Base-by-base conservation (phyloP, 2,797 vertebrate genomes). In the Sarcoramphus papa region DNA sequence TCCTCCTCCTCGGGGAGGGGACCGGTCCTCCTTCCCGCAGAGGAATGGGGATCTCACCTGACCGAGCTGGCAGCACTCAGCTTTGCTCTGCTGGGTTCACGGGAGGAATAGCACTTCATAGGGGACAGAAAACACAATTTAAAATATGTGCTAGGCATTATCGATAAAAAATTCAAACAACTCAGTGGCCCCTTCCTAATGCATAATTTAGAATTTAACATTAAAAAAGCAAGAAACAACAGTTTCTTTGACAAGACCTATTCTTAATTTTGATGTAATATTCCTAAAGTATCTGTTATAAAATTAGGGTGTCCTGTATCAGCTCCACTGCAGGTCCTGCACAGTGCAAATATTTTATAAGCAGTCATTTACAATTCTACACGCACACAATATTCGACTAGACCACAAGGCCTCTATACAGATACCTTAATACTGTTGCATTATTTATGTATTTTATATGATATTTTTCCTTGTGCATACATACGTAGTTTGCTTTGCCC, bases 221-320 rank as follows among this genome's bases (percentile, higher is more conserved):
- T 62, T 21, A 31, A 37, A 79, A 81, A 43, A 18, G 18, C 22
- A 17, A 23, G 37, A 74, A 69, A 15, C 7, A 16, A 8, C 14
- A 13, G 17, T n/a, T 45, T 27, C n/a, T 47, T 59, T 33, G 43
- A 40, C 28, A 40, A 30, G 48, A 8, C 6, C 31, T n/a, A 17
- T 51, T 45, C 23, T 54, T 84, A 27, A 41, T 47, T 64, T 59
- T 40, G 25, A 13, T 33, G 3, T 18, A 11, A 4, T 2, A 9
- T 19, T 35, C 56, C 30, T 15, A 9, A 24, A 15, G 15, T 5
- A 3, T 5, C 40, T 15, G 9, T 28, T 31, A 14, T 5, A 11
- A 40, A n/a, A 40, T 6, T 0, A 19, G 35, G 40, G n/a, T 22
- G 14, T 7, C 3, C 0, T 1, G 15, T 20, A 9, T 14, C 33